Base-by-base conservation (phyloP, 2,888 invertebrate species). In the Margaritifera margaritifera region DNA sequence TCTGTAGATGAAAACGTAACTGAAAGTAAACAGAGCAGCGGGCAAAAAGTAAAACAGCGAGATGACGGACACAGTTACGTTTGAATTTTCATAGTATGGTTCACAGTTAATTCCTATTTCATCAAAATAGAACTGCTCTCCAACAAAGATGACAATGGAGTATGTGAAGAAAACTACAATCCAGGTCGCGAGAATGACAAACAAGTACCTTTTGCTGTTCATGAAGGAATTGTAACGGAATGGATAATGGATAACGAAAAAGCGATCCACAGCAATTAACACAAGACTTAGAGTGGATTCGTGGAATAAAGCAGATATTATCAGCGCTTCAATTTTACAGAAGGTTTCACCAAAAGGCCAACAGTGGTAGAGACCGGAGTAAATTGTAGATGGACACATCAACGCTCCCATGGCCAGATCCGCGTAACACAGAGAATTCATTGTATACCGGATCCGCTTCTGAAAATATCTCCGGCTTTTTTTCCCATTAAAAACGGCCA, bases 71-170 rank as follows among this genome's bases (percentile, higher is more conserved):
- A 74, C 51, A 2, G 79, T 75, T n/a, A 79, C 69, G 58, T 68
- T 55, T n/a, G 69, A 59, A 64, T 77, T 79, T 24, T 71, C 68
- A 56, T 79, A 79, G 60, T 63, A 72, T 8, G 79, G 79, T 67
- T 79, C 79, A 65, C 79, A 79, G 66, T 79, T 79, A 25, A 79
- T 72, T 52, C 76, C 79, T 15, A 79, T 69, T 25, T 70, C 71
- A 31, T 79, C 79, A 64, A 72, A 79, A 58, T 79, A 79, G 62
- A 71, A 77, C 64, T 77, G 79, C 51, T 75, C 72, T 6, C 71
- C 73, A 24, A 64, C 70, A 52, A 77, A 77, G 24, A 79, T 77
- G 11, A 76, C 74, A 54, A 74, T 67, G n/a, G 71, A 62, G 42
- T 79, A 79, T 20, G 69, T 69, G 19, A 59, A 58, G 50, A 79